Conservation (phyloP, 2,888 invertebrate species). For the Nymphalis c-album region DNA sequence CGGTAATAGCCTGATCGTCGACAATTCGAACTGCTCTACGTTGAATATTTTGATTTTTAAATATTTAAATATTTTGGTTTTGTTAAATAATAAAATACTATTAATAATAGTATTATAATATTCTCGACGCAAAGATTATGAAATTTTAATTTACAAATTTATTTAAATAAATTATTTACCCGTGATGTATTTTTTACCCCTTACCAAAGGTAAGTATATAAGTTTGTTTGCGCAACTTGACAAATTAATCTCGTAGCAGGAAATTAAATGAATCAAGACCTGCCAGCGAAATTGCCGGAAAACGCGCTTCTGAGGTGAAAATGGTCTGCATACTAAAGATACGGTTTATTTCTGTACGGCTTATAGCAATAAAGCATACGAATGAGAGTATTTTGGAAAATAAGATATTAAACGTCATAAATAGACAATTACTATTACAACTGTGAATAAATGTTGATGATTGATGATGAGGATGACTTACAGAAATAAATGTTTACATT, state of each 20-base stretch:
- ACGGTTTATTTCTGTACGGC: conserved; percentile 14
- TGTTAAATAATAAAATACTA: too few species aligned
- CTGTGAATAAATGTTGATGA: neutral
- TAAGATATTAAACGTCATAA: neutral
- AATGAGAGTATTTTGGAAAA: neutral
- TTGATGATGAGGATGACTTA: neutral
- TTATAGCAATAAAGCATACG: conserved; percentile 3
- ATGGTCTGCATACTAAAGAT: conserved; percentile 9
- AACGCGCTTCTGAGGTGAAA: conserved; percentile 6
- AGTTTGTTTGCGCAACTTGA: conserved; percentile 26
- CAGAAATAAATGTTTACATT: too few species aligned
- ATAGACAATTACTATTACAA: neutral
- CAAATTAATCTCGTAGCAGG: conserved; percentile 32
- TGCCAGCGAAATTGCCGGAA: conserved; percentile 21
- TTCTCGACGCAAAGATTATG: neutral
- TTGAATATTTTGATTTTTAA: too few species aligned
- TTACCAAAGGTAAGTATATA: conserved; percentile 12
- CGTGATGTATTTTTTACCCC: neutral
- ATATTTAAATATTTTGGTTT: neutral
- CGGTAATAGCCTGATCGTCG: too few species aligned
- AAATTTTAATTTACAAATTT: neutral
- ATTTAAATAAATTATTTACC: neutral
- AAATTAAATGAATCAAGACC: conserved; percentile 30
- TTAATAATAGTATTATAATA: too few species aligned
- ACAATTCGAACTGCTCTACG: too few species aligned